phyloP scores from a whole-genome alignment of 1,140 invertebrate genomes.

The Acyrthosiphon pisum region DNA sequence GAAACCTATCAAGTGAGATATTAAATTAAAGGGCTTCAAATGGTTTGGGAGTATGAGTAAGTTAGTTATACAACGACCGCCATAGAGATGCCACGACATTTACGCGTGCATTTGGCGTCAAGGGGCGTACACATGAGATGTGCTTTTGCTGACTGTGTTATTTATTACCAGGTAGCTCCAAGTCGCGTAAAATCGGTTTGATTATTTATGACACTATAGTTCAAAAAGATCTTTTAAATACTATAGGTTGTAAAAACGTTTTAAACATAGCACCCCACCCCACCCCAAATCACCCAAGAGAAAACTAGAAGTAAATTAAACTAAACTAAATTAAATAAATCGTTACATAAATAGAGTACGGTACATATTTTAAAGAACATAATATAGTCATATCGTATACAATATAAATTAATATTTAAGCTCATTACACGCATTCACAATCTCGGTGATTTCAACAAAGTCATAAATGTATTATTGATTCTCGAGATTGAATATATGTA shows the following conservation, averaged over 20 bases:
- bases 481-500: background rate
- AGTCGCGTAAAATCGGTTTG: background rate
- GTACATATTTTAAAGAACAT: background rate
- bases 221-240: background rate
- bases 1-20: background rate
- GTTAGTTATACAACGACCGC: background rate
- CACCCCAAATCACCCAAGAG: background rate
- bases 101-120: background rate
- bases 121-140: background rate
- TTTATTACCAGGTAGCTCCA: background rate
- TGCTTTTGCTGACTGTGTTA: background rate
- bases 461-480: background rate
- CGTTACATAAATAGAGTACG: background rate
- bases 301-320: background rate
- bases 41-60: background rate
- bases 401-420: background rate
- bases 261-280: background rate
- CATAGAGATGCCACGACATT: background rate
- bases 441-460: background rate
- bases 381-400: background rate
- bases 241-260: background rate
- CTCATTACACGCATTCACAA: background rate
- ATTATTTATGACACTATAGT: background rate
- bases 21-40: background rate
- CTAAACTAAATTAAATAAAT: background rate